Evolutionary conservation across 2,113 vertebrate species (phyloP), one percentile per base, ranked within the genome.

Genomic region (Papio anubis): DNA sequence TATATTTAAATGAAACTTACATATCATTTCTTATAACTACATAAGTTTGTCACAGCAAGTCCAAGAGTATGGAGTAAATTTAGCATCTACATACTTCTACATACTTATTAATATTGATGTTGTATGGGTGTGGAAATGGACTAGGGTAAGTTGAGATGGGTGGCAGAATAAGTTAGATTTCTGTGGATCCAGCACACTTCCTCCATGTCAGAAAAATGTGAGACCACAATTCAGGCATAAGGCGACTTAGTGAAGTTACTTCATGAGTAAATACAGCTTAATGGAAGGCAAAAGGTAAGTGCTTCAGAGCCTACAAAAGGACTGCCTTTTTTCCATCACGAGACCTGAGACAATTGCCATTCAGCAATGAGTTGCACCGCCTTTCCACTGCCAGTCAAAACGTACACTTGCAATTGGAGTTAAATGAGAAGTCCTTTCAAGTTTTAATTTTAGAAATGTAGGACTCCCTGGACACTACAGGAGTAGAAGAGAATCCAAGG

Each of bases 281-380:
- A 40, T 4, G 4, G 75, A 91, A 7, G 20, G 7, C 43, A 78
- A 79, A n/a, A 23, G 66, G 3, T 9, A 76, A 85, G 30, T 45
- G 35, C 21, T 35, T 57, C 50, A 30, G 35, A 48, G 35, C 48
- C n/a, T 80, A 48, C 7, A 61, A 43, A 66, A 91, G 38, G 2
- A 32, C 4, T 25, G 21, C 17, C 30, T 32, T 94, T 66, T 79
- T 75, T 52, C 48, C 38, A 72, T 35, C 30, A 81, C 2, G 17
- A 2, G 2, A 32, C 32, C 48, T n/a, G 32, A 87, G 70, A 80
- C 90, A 84, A 38, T 45, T n/a, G 70, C n/a, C 61, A 68, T 6
- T 10, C 20, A 10, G 23, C 50, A n/a, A 11, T 90, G 38, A 45
- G 20, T 1, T 68, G 1, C 0, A 38, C 9, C 6, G 1, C 21